Evolutionary conservation across 1,140 invertebrate species (phyloP), one percentile per base, ranked within the genome.

Genomic region (Capitella teleta): DNA sequence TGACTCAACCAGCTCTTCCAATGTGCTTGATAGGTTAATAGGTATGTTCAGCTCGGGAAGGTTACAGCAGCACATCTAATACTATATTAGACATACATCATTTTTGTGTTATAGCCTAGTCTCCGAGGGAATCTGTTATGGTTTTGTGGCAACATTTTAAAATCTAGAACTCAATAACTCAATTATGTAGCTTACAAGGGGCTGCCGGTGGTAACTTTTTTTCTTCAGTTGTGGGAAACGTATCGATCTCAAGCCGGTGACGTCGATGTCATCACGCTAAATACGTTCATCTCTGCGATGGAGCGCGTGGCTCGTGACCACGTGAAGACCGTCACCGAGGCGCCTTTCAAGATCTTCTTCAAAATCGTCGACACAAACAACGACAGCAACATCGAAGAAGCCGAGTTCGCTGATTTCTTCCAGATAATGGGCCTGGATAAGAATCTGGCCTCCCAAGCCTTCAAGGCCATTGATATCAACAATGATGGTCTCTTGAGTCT

Each of bases 391-490:
- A 51, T 51, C 28, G 19, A 45, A 21, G 38, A 44, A 28, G 16
- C 2, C 10, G 49, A 51, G 40, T 44, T 43, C 40, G 25, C 16
- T 4, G 21, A 32, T 14, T 42, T 51, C 40, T 51, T 51, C 49
- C 19, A 51, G 37, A 51, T 51, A n/a, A 24, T 51, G 10, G 49
- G 49, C n/a, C 21, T 51, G 23, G 41, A 51, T 30, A 3, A 28
- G n/a, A 19, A 19, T 8, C 38, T 51, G 40, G 38, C 49, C 14
- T 14, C 49, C 24, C 38, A 19, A 21, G 32, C 49, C 23, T 51
- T 51, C 49, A 5, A 42, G 49, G 49, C 49, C 14, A 51, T 51
- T 41, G 49, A 51, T 41, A 51, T 41, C n/a, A 51, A 51, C 40
- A 19, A 51, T 5, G 49, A 51, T 28, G 41, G 41, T n/a, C 38